A percentile compares a stretch with the other conserved stretches of the same genome.
Conservation (phyloP, 2,113 vertebrate species). For the Aspidoscelis tigris region DNA sequence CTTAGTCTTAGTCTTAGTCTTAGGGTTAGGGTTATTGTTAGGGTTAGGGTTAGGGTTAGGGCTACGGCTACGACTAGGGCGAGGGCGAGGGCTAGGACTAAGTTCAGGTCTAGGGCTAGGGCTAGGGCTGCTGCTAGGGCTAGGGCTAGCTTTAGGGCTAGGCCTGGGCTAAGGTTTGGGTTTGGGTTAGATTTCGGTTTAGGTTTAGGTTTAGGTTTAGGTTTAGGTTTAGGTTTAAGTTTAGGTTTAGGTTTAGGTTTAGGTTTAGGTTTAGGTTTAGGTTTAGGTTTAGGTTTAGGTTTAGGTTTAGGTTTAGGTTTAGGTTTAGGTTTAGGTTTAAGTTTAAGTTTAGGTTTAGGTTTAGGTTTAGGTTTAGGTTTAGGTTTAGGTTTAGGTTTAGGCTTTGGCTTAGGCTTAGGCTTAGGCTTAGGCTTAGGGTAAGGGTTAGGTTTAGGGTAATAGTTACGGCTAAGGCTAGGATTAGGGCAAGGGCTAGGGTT, state of each 20-base stretch:
- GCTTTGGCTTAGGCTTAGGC: conserved; percentile 10
- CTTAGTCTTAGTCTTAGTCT: not conserved
- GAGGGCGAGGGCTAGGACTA: no score
- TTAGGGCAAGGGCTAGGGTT: no score
- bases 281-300: conserved; percentile 4
- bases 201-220: conserved; percentile 6
- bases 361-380: conserved; percentile 19
- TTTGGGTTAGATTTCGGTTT: conserved; percentile 16
- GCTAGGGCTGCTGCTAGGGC: no score
- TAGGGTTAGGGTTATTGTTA: conserved; percentile 39
- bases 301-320: not conserved
- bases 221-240: conserved; percentile 1
- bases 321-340: not conserved
- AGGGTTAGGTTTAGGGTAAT: no score
- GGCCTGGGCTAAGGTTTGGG: conserved; percentile 14
- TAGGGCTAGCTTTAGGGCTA: conserved; percentile 14
- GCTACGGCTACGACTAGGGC: no score
- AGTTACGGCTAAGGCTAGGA: no score
- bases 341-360: conserved; percentile 17
- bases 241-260: conserved; percentile 10
- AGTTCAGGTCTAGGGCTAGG: no score
- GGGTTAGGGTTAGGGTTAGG: not conserved
- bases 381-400: conserved; percentile 21
- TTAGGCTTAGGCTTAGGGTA: no score
- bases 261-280: conserved; percentile 20